These are phyloP conservation scores for Rhipidura dahli DNA, from an alignment of 2,113 vertebrate species.

Conservation along the genomic window DNA sequence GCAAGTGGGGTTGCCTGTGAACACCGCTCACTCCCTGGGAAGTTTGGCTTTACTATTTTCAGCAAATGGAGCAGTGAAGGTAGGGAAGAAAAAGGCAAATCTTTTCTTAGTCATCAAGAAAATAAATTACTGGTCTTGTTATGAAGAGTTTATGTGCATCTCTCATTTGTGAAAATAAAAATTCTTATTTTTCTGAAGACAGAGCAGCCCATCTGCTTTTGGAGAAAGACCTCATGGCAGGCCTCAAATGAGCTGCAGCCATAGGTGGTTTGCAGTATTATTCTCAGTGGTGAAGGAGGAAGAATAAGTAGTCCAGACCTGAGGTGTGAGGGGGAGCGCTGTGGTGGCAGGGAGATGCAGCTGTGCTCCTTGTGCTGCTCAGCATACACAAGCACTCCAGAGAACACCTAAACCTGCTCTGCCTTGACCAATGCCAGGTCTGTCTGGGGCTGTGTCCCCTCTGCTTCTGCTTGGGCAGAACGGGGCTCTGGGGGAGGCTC, in stretches of 20 bases:
- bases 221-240: background rate
- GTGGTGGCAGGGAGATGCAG: rapidly evolving
- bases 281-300: background rate
- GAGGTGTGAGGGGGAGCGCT: background rate
- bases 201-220: background rate
- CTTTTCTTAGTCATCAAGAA: background rate
- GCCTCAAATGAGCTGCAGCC: background rate
- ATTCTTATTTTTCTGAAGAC: background rate
- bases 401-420: background rate
- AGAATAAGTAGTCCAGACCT: background rate
- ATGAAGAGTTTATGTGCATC: background rate
- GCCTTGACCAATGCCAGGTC: background rate
- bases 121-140: background rate
- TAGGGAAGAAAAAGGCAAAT: background rate
- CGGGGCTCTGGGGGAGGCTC: rapidly evolving
- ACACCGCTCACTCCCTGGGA: background rate
- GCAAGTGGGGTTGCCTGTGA: background rate
- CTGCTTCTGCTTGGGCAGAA: background rate
- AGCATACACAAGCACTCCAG: rapidly evolving
- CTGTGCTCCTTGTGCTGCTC: background rate
- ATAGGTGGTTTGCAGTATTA: background rate
- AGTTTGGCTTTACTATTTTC: background rate
- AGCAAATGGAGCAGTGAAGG: background rate
- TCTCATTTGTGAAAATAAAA: background rate
- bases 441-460: background rate